Percentiles rank a stretch among this genome's conserved stretches.
Evolutionary conservation across 2,888 invertebrate species (phyloP).

Genomic region (Anarsia innoxiella): DNA sequence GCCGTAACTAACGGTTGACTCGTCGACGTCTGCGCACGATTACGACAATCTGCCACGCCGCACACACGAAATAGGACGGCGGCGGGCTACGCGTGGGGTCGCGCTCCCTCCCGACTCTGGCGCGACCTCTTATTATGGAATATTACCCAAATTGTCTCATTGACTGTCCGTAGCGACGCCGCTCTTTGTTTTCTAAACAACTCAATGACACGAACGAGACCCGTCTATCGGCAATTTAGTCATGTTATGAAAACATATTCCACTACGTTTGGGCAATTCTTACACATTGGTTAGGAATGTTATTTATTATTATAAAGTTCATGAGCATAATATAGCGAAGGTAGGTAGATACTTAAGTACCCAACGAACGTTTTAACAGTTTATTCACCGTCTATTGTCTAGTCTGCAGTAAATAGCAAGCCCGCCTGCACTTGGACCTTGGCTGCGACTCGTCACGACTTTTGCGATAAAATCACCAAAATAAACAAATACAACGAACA

Average conservation of each 20-base stretch:
- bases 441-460: constrained; percentile 4
- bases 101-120: constrained; percentile 23
- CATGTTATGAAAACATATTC: no score
- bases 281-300: no score
- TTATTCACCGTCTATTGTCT: constrained; percentile 13
- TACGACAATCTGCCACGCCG: constrained; percentile 42
- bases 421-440: not conserved
- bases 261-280: no score
- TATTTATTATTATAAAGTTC: no score
- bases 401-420: constrained; percentile 3
- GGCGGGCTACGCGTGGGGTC: constrained; percentile 51
- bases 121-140: constrained; percentile 1
- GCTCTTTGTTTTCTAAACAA: not conserved
- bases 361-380: constrained; percentile 5
- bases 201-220: not conserved
- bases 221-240: no score
- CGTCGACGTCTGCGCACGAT: constrained; percentile 51
- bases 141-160: constrained; percentile 24
- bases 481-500: not conserved
- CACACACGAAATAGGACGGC: constrained; percentile 36
- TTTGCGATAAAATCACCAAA: constrained; percentile 4
- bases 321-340: not conserved
- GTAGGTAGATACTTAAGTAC: no score
- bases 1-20: constrained; percentile 67
- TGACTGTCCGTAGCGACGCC: not conserved